Percentiles rank a stretch among this genome's conserved stretches.
phyloP scores from a whole-genome alignment of 2,113 vertebrate genomes.

The Bos javanicus region DNA sequence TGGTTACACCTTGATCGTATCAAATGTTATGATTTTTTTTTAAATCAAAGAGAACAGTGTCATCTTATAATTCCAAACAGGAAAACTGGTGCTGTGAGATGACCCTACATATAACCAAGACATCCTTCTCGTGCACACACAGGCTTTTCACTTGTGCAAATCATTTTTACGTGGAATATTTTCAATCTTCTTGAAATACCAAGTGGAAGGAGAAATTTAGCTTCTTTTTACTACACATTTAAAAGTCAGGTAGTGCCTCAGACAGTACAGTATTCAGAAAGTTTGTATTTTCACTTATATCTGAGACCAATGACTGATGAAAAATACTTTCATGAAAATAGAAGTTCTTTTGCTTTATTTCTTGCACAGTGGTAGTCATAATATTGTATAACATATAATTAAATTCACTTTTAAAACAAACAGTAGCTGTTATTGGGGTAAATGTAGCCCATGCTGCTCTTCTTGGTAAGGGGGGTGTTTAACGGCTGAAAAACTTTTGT shows the following conservation, averaged over 20 bases:
- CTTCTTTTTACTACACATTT: constrained; percentile 26
- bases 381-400: not conserved
- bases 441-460: not conserved
- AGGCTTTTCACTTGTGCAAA: constrained; percentile 62
- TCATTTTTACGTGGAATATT: constrained; percentile 46
- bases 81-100: constrained; percentile 61
- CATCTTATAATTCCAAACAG: constrained; percentile 60
- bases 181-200: constrained; percentile 54
- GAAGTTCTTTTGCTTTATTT: constrained; percentile 46
- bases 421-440: not conserved
- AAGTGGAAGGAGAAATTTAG: constrained; percentile 15
- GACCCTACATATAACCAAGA: constrained; percentile 4
- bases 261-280: constrained; percentile 7
- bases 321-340: constrained; percentile 27
- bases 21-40: constrained; percentile 48
- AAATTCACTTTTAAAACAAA: constrained; percentile 39
- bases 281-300: not conserved
- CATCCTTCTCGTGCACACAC: constrained; percentile 32
- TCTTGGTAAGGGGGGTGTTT: not conserved
- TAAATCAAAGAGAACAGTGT: constrained; percentile 67
- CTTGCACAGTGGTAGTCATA: constrained; percentile 17
- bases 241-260: constrained; percentile 2
- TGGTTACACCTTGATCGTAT: constrained; percentile 74
- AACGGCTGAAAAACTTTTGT: not conserved
- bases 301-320: constrained; percentile 37